Base-by-base conservation (phyloP, 2,888 invertebrate species). In the Papilio protenor region DNA sequence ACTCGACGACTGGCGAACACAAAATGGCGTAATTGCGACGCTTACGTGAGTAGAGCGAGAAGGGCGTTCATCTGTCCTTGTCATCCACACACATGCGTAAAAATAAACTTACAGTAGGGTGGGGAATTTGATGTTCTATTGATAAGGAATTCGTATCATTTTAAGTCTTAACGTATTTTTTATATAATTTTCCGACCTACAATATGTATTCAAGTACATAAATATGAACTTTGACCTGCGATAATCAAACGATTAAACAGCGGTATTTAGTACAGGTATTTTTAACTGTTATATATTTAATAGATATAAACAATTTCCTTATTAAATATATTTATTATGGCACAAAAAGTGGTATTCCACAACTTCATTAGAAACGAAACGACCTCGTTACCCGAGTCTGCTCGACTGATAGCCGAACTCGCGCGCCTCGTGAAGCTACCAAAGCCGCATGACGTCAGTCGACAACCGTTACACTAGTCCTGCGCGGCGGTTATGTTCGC, bases 11-110 rank as follows among this genome's bases (percentile, higher is more conserved):
- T 49, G 47, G 23, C 59, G 40, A 18, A 69, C 75, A 78, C 76
- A 78, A 78, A 76, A 78, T 78, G 78, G 78, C 78, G 78, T 69
- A 66, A 23, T 66, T 45, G 73, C 52, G 23, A 18, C 47, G 14
- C 47, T 64, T 33, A 61, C 76, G 64, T 57, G 21, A 16, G 12
- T 72, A 78, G 73, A 78, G 73, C 45, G 21, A 45, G 76, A 73
- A 5, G 40, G 64, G 16, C 59, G 47, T 21, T 47, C 70, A 45
- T 27, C 6, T 47, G 18, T 59, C 59, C 11, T 47, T 73, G 47
- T 77, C 74, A 45, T 57, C 21, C 12, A 27, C 12, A 3, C 23
- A 45, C 21, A 40, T 21, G 16, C 0, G 12, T 45, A 40, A 27
- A 75, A 75, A 75, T 45, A 21, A 33, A 69, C n/a, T 12, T 12